Evolutionary conservation across 2,797 vertebrate genomes (phyloP), one percentile per base, ranked within the genome.

Genomic region (Phrynocephalus guinanensis): DNA sequence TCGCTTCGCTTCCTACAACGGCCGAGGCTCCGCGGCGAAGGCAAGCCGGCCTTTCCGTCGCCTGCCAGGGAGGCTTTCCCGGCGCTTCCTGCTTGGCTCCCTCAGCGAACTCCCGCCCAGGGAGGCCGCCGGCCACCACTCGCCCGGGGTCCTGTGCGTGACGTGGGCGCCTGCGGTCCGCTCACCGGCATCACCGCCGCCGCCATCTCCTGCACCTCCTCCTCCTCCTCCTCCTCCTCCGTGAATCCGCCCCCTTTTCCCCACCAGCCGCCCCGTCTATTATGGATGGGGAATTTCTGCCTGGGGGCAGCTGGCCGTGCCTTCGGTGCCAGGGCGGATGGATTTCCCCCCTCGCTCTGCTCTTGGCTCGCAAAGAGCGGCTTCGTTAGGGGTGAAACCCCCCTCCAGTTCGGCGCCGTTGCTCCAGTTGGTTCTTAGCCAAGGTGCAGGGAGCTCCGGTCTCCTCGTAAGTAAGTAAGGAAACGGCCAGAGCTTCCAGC

Each of bases 291-390:
- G 5, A 13, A 48, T 50, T 52, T 18, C 48, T n/a, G 26, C 24
- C 1, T 11, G 28, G 2, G 0, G 13, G 4, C 9, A 3, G 1
- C 3, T 28, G 5, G 26, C 18, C 10, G 1, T 56, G 26, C 71
- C 3, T 44, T 67, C 15, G n/a, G 22, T 68, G 38, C 66, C 13
- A 4, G 13, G 11, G 63, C 10, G 6, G 6, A 1, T 28, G 63
- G 26, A 71, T 30, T 5, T 11, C 3, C 26, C 18, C 18, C 6
- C 26, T 16, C 5, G 2, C 1, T 15, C 1, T n/a, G 9, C 15
- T 28, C 15, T 30, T 56, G 48, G 11, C 28, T 52, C 28, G 1
- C 50, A n/a, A 33, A 33, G 15, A 1, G 18, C 28, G 26, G 68
- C 26, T 71, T 15, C 22, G 8, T 71, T 71, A n/a, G 68, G 26